phyloP scores from a whole-genome alignment of 1,140 invertebrate species.

The Colletes latitarsis region DNA sequence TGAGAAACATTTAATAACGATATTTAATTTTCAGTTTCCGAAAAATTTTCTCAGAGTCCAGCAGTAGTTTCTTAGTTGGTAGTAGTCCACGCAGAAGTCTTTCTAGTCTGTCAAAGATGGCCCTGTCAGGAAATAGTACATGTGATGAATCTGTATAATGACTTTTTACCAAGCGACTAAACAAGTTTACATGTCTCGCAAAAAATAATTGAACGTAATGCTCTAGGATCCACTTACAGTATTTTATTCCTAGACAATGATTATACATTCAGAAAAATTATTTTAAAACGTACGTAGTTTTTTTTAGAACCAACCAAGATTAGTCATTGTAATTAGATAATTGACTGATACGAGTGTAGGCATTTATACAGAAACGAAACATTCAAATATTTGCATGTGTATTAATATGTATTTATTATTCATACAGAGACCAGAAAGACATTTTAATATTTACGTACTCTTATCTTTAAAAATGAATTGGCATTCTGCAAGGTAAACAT shows the following conservation, averaged over 20 bases:
- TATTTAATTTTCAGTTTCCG: conserved; percentile 83
- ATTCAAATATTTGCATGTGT: conserved; percentile 11
- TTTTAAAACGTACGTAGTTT: neutral
- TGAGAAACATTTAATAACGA: neutral
- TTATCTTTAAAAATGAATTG: conserved; percentile 16
- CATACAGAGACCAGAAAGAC: conserved; percentile 7
- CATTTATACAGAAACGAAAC: conserved; percentile 12
- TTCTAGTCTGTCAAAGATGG: conserved; percentile 87
- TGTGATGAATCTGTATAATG: conserved; percentile 72
- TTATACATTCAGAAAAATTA: neutral
- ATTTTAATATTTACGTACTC: neutral
- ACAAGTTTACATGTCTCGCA: conserved; percentile 34
- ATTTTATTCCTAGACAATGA: conserved; percentile 12
- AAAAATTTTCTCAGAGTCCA: conserved; percentile 86
- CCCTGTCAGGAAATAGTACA: conserved; percentile 83
- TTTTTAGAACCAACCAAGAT: neutral
- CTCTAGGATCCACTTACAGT: neutral
- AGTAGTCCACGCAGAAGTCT: conserved; percentile 87
- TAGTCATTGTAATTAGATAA: conserved; percentile 8
- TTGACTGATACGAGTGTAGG: conserved; percentile 3
- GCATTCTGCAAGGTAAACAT: conserved; percentile 21
- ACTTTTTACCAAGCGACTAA: conserved; percentile 33
- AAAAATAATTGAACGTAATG: conserved; percentile 21
- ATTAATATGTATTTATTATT: conserved; percentile 17
- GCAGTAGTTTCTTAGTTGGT: conserved; percentile 81